Percentiles rank a stretch among this genome's conserved stretches.
These are phyloP conservation scores for Ciconia stormi DNA, from an alignment of 2,113 vertebrate species.

Conservation along the genomic window DNA sequence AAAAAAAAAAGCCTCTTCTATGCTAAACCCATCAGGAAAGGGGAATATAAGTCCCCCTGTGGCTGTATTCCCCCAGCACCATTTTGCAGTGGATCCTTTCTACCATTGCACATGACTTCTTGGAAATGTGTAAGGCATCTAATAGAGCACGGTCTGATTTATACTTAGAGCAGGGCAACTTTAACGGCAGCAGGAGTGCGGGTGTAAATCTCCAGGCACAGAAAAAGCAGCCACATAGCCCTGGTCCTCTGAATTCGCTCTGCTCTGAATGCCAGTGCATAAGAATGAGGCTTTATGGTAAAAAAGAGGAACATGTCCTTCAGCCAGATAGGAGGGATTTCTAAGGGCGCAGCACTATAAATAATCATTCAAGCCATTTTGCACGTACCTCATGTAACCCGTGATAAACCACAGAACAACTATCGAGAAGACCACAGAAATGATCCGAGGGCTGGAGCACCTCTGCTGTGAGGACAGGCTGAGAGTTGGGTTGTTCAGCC, in stretches of 20 bases:
- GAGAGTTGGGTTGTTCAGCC: not conserved
- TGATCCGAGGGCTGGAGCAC: not conserved
- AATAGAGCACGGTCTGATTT: not conserved
- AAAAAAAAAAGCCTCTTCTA: not conserved
- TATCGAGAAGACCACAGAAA: not conserved
- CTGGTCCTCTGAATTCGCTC: not conserved
- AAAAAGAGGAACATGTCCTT: not conserved
- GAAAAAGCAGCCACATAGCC: not conserved
- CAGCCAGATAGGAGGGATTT: not conserved
- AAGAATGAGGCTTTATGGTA: conserved; percentile 6
- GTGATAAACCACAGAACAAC: not conserved
- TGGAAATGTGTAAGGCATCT: not conserved
- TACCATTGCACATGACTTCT: not conserved
- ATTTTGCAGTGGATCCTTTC: not conserved
- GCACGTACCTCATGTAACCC: rapidly evolving
- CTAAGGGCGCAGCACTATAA: not conserved
- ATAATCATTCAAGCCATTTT: not conserved
- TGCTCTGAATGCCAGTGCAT: not conserved
- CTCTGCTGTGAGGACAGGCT: not conserved
- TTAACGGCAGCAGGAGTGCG: not conserved
- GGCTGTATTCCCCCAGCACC: not conserved
- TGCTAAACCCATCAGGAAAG: not conserved
- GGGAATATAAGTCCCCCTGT: not conserved
- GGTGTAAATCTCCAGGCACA: not conserved
- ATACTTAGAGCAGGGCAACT: not conserved